These are phyloP conservation scores for Heterotis niloticus DNA, from an alignment of 2,113 vertebrate genomes.

Conservation along the genomic window DNA sequence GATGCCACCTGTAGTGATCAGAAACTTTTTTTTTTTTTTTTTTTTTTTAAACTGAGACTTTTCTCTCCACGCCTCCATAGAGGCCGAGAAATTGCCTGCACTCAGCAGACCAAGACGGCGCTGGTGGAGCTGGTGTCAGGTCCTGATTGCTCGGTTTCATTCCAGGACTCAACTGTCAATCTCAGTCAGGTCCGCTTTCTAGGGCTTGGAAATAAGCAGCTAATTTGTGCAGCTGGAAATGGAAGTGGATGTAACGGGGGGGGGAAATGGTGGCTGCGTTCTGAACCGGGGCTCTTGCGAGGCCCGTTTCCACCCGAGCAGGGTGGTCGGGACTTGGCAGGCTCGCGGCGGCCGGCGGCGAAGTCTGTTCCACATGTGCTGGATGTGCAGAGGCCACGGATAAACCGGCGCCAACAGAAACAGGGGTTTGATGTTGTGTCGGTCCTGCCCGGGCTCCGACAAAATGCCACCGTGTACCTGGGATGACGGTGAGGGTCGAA, in stretches of 20 bases:
- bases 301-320: slow-evolving; percentile 27
- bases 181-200: slow-evolving; percentile 53
- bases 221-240: slow-evolving; percentile 51
- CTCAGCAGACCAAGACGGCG: slow-evolving; percentile 53
- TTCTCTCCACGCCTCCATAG: slow-evolving; percentile 42
- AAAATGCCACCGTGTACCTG: slow-evolving; percentile 48
- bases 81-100: slow-evolving; percentile 58
- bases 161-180: slow-evolving; percentile 60
- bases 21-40: background rate
- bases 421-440: slow-evolving; percentile 46
- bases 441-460: slow-evolving; percentile 42
- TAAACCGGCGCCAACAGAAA: slow-evolving; percentile 37
- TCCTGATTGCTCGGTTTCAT: slow-evolving; percentile 53
- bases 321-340: slow-evolving; percentile 33
- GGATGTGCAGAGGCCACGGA: slow-evolving; percentile 33
- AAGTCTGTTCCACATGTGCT: slow-evolving; percentile 41
- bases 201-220: slow-evolving; percentile 55
- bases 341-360: slow-evolving; percentile 42
- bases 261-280: slow-evolving; percentile 43
- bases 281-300: slow-evolving; percentile 34
- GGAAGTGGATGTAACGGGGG: slow-evolving; percentile 47
- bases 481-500: slow-evolving; percentile 43
- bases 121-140: slow-evolving; percentile 42
- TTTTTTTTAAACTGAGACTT: background rate
- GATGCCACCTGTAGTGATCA: background rate